A percentile compares a stretch with the other conserved stretches of the same genome.
Conservation (phyloP, 1,140 invertebrate species). For the Eupeodes corollae region DNA sequence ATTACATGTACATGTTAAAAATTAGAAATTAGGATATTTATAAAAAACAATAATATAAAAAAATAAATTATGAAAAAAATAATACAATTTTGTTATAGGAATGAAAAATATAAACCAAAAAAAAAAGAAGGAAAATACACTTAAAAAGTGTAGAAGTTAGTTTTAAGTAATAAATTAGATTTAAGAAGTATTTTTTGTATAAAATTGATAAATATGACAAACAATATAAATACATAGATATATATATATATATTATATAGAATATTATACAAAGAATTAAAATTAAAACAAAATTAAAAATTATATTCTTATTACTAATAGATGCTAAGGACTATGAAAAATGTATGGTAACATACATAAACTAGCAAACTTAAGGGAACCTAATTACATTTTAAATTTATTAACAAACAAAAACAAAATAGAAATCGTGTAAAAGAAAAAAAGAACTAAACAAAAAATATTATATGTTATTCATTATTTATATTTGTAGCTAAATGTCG, state of each 20-base stretch:
- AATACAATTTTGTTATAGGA: slow-evolving; percentile 15
- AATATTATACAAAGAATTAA: background rate
- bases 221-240: background rate
- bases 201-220: background rate
- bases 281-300: background rate
- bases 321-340: too few relatives aligned
- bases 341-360: too few relatives aligned
- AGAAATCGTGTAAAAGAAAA: slow-evolving; percentile 12
- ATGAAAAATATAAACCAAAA: background rate
- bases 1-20: too few relatives aligned
- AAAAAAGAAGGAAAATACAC: slow-evolving; percentile 1
- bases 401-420: slow-evolving; percentile 16
- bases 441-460: slow-evolving; percentile 4
- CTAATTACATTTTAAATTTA: slow-evolving; percentile 6
- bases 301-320: background rate
- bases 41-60: background rate
- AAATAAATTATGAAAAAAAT: background rate
- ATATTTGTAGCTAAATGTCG: too few relatives aligned
- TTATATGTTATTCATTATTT: slow-evolving; percentile 7
- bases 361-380: too few relatives aligned
- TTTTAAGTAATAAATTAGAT: background rate
- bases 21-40: background rate
- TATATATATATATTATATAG: background rate
- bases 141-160: background rate
- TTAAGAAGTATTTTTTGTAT: background rate